Evolutionary conservation across 92 coral and sea anemone species (phyloP).

Genomic region (Bergia sp.): DNA sequence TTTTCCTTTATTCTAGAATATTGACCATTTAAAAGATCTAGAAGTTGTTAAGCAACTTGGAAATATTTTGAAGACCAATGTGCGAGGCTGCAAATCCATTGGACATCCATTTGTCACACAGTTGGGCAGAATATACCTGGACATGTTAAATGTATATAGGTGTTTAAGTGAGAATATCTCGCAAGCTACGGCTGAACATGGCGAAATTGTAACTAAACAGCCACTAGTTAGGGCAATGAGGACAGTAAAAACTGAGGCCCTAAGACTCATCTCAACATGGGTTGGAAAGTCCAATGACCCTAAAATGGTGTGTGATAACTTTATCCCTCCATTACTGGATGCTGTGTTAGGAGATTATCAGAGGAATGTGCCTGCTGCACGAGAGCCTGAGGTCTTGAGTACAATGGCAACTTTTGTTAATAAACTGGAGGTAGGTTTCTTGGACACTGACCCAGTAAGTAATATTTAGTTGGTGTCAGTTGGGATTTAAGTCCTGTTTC

Average conservation of each 20-base stretch:
- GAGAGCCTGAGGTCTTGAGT: conserved; percentile 97
- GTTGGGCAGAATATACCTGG: conserved; percentile 96
- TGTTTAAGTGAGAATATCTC: conserved; percentile 98
- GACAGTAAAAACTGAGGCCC: conserved; percentile 94
- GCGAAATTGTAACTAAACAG: conserved; percentile 92
- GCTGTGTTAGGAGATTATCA: conserved; percentile 98
- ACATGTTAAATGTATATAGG: conserved; percentile 97
- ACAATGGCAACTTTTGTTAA: conserved; percentile 99
- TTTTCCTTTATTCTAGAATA: conserved; percentile 70
- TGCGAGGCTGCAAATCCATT: conserved; percentile 95
- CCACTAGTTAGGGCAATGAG: conserved; percentile 95
- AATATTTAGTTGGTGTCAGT: too few species aligned
- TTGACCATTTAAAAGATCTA: conserved; percentile 89
- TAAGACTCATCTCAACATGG: conserved; percentile 95
- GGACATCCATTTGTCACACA: conserved; percentile 99
- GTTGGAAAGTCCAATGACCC: conserved; percentile 96
- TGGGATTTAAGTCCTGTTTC: too few species aligned
- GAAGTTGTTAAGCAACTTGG: conserved; percentile 98
- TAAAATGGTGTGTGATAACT: conserved; percentile 97
- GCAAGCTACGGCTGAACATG: conserved; percentile 89
- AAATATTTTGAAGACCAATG: conserved; percentile 96
- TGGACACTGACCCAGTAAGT: not conserved
- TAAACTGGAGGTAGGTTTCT: conserved; percentile 87
- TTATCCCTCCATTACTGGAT: conserved; percentile 96
- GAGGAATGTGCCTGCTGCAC: conserved; percentile 90